Percentiles rank a stretch among this genome's conserved stretches.
These are phyloP conservation scores for Gastrophysa polygoni DNA, from an alignment of 2,888 invertebrate species.

Conservation along the genomic window DNA sequence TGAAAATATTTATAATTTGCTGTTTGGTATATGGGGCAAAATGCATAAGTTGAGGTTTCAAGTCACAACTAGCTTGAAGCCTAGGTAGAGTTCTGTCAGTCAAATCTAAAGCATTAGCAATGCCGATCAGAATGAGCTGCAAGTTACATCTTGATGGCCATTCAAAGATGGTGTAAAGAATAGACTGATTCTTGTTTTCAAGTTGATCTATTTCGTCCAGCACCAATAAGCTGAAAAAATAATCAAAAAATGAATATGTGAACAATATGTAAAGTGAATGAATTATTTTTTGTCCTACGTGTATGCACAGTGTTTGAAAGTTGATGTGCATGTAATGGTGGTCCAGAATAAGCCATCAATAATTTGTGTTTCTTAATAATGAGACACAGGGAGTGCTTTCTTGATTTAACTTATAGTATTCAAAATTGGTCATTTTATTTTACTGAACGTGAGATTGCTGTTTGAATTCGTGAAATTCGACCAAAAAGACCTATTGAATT, in stretches of 20 bases:
- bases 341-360: no score
- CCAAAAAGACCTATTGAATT: no score
- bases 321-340: no score
- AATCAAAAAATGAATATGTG: background rate
- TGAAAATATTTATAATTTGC: conserved; percentile 87
- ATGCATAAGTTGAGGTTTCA: conserved; percentile 80
- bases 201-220: conserved; percentile 97
- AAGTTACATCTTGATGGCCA: conserved; percentile 80
- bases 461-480: no score
- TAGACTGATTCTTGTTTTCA: conserved; percentile 79
- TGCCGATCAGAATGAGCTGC: conserved; percentile 82
- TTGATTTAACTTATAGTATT: no score
- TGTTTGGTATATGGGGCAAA: conserved; percentile 91
- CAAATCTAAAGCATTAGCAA: conserved; percentile 95
- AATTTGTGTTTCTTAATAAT: no score
- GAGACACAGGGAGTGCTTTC: no score
- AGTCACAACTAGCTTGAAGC: conserved; percentile 76
- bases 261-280: no score
- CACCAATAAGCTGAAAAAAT: conserved; percentile 71
- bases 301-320: no score
- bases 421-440: no score
- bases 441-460: no score
- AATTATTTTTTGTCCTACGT: no score
- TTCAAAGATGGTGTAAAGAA: conserved; percentile 91
- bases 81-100: conserved; percentile 89